Percentiles rank a stretch among this genome's conserved stretches.
These are phyloP conservation scores for Eugnorisma glareosa DNA, from an alignment of 2,888 invertebrate species.

Conservation along the genomic window DNA sequence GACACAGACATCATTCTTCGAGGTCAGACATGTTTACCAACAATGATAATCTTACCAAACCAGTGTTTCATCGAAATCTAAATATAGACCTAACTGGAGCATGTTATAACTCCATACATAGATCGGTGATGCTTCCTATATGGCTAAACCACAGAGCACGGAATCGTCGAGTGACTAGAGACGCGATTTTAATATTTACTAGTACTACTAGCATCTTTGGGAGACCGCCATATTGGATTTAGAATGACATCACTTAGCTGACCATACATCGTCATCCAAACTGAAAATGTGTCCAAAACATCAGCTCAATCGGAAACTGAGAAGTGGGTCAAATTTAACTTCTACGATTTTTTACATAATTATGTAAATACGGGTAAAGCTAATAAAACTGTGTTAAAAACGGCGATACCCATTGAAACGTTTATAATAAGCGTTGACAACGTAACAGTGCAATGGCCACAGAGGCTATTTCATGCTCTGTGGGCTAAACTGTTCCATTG, in stretches of 20 bases:
- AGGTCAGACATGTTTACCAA: slow-evolving; percentile 34
- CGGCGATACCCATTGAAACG: neutral
- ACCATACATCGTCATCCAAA: neutral
- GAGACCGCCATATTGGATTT: too few species aligned
- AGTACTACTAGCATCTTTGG: too few species aligned
- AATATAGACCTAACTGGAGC: neutral
- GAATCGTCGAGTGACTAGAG: neutral
- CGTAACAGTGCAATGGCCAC: neutral
- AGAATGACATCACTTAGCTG: neutral
- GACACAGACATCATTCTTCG: slow-evolving; percentile 1
- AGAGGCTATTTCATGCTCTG: neutral
- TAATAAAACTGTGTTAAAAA: neutral
- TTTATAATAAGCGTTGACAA: neutral
- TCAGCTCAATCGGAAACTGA: neutral
- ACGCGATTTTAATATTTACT: neutral
- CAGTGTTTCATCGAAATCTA: neutral
- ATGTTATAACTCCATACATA: neutral
- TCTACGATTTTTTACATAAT: neutral
- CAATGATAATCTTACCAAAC: slow-evolving; percentile 7
- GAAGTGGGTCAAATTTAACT: neutral
- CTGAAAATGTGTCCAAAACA: neutral
- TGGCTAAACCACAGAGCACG: neutral
- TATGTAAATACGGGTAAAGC: neutral
- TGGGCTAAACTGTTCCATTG: slow-evolving; percentile 43
- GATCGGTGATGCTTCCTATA: neutral